Conservation (phyloP, 2,113 vertebrate species). For the Dipodomys merriami region DNA sequence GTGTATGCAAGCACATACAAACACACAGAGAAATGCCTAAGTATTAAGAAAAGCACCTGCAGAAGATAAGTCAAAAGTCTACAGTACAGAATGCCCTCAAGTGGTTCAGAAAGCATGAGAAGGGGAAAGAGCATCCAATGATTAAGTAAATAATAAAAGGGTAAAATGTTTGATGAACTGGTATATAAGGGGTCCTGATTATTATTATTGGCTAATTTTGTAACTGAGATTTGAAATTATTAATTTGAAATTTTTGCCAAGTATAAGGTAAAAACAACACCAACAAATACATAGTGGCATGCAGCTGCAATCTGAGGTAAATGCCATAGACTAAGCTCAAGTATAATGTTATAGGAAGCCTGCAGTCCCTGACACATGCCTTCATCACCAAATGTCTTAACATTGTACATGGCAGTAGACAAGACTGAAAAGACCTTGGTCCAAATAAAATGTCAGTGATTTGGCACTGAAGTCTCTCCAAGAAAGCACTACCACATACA, state of each 20-base stretch:
- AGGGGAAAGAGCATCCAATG: background rate
- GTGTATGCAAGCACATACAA: too few relatives aligned
- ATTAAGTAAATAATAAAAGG: background rate
- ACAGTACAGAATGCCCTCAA: background rate
- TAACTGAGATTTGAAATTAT: background rate
- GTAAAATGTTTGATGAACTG: background rate
- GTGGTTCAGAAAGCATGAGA: background rate
- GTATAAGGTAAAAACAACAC: background rate
- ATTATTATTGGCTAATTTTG: background rate
- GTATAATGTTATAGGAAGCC: background rate
- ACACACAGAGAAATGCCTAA: too few relatives aligned
- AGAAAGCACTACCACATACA: background rate
- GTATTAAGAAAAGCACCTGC: too few relatives aligned
- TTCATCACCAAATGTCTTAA: background rate
- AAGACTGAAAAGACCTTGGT: background rate
- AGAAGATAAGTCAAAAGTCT: background rate
- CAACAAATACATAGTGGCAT: background rate
- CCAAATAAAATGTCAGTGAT: background rate
- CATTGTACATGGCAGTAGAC: background rate
- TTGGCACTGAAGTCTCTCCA: slow-evolving; percentile 1
- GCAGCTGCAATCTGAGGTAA: background rate
- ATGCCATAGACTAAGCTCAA: background rate
- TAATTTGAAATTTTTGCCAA: background rate
- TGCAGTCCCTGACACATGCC: background rate
- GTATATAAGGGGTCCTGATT: background rate